Conservation (phyloP, 2,888 invertebrate genomes). For the Lycocerus yunnanus region DNA sequence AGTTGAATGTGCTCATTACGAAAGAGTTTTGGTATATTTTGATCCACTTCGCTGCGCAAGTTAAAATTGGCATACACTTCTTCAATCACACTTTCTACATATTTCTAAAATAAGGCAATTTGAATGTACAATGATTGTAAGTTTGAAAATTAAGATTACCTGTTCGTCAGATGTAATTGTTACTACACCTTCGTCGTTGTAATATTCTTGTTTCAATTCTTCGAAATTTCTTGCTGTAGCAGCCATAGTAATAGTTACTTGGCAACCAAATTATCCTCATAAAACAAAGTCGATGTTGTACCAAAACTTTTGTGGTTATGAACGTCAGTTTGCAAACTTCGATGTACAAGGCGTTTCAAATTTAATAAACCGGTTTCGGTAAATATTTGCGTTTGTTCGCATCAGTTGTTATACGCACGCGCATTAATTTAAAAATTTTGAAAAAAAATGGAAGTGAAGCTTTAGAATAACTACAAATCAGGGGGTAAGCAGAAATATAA, state of each 20-base stretch:
- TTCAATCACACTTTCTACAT: slow-evolving; percentile 63
- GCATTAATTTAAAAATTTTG: no score
- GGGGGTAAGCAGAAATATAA: no score
- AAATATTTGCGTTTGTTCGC: no score
- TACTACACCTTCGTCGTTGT: slow-evolving; percentile 64
- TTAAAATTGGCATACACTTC: slow-evolving; percentile 59
- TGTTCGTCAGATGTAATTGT: slow-evolving; percentile 66
- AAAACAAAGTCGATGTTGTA: not conserved
- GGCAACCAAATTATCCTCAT: not conserved
- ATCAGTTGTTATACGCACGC: no score
- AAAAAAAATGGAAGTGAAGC: no score
- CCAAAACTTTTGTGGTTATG: not conserved
- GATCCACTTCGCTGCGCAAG: slow-evolving; percentile 58
- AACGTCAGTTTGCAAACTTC: not conserved
- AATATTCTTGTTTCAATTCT: slow-evolving; percentile 54
- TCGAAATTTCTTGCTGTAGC: slow-evolving; percentile 38
- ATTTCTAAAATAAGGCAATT: slow-evolving; percentile 54
- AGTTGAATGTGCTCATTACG: slow-evolving; percentile 68
- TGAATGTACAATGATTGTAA: not conserved
- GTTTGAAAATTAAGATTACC: slow-evolving; percentile 48
- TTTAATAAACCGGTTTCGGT: no score
- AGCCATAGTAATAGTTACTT: slow-evolving; percentile 12
- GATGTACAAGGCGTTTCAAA: not conserved
- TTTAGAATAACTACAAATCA: no score
- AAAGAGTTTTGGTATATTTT: slow-evolving; percentile 64